Evolutionary conservation across 37 sponge, comb jelly and placozoan genomes (phyloP), one percentile per base, ranked within the genome.

Genomic region (Hexactinellida sp.): DNA sequence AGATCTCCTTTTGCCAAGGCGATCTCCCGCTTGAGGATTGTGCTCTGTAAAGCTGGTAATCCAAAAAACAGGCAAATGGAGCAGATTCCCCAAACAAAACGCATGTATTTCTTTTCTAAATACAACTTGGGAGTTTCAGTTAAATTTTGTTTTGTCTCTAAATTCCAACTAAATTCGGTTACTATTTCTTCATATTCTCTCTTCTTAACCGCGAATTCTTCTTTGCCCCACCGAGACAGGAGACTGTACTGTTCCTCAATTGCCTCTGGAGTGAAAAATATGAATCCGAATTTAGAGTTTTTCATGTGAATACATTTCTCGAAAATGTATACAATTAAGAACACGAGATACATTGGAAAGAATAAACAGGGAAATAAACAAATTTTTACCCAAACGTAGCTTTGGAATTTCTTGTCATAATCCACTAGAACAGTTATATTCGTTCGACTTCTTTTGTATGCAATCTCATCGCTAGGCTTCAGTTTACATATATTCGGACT

Each of bases 351-450:
- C 76, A 63, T 63, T 1, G 76, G 76, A n/a, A 28, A 3, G 76
- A 63, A 63, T n/a, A 63, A 63, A 63, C 76, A 63, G 13, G 76
- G 21, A 63, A 63, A 10, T 63, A 63, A 63, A 63, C 76, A 63
- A n/a, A 63, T 63, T n/a, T 63, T 63, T 28, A 63, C 76, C 76
- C 76, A 63, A 63, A 63, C 5, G 34, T 63, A 7, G 13, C 13
- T 25, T 28, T 63, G 19, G 34, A 25, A n/a, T 63, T 10, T 63
- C 1, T 63, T n/a, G 5, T 25, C 76, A n/a, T 63, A 21, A 3
- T 63, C 76, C 3, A 32, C 13, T 28, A 63, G 34, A 63, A 63
- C 76, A 63, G 28, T 63, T 3, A 63, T 23, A n/a, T 63, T 63
- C 76, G 16, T 19, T 47, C 16, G 9, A 47, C 9, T 47, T 19